These are phyloP conservation scores for Lepidothrix coronata DNA, from an alignment of 2,113 vertebrate species.

Conservation along the genomic window DNA sequence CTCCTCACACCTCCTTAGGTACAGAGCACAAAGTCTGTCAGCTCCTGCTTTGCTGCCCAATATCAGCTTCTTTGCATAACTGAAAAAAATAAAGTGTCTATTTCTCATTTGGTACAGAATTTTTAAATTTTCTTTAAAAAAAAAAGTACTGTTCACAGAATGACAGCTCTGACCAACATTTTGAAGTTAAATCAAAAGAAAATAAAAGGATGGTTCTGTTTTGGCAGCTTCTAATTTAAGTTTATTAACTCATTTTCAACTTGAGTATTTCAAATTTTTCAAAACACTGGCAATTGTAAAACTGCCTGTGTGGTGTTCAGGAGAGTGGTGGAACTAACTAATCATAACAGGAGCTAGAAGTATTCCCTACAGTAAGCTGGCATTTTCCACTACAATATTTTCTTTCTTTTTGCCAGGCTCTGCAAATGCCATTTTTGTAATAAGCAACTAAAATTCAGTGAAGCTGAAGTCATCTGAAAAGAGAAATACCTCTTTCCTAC, in stretches of 20 bases:
- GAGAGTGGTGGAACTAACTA: neutral
- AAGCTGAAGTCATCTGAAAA: neutral
- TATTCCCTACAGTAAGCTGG: neutral
- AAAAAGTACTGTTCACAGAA: neutral
- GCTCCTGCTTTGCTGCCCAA: neutral
- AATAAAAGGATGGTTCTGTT: neutral
- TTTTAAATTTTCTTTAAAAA: neutral
- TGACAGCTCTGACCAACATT: neutral
- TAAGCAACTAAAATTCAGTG: neutral
- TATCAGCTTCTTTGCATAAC: neutral
- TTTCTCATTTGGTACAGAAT: neutral
- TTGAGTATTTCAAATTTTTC: neutral
- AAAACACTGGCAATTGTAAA: neutral
- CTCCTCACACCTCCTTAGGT: neutral
- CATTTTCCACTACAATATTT: neutral
- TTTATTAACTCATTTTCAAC: neutral
- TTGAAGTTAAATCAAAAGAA: neutral
- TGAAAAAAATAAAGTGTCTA: neutral
- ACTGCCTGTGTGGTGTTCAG: neutral
- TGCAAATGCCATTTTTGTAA: neutral
- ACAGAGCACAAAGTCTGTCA: neutral
- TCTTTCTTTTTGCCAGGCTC: neutral
- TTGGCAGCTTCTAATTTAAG: neutral
- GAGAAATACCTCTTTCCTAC: neutral
- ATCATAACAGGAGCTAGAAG: neutral